Evolutionary conservation across 2,888 invertebrate species (phyloP).

Genomic region (Stramonita haemastoma): DNA sequence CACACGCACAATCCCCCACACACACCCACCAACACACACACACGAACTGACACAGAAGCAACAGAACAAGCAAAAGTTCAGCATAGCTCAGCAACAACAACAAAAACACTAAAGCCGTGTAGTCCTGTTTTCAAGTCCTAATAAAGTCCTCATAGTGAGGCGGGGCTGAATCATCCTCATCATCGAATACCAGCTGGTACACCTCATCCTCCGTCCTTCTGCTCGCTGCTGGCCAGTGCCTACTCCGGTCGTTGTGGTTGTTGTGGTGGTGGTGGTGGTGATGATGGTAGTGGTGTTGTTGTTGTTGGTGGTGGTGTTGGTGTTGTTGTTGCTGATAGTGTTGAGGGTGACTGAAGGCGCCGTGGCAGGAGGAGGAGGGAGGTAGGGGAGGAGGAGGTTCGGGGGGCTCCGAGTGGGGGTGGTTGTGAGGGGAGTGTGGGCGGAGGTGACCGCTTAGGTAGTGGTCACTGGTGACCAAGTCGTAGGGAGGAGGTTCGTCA

Average conservation of each 20-base stretch:
- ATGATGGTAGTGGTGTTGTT: background rate
- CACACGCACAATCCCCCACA: background rate
- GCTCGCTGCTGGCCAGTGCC: background rate
- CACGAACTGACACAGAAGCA: background rate
- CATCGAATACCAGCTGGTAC: conserved; percentile 32
- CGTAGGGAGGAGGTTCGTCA: conserved; percentile 60
- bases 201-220: conserved; percentile 30
- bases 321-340: background rate
- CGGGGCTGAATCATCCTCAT: conserved; percentile 46
- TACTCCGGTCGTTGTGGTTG: background rate
- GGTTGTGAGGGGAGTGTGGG: background rate
- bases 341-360: background rate
- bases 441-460: conserved; percentile 42
- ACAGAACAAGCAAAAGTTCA: background rate
- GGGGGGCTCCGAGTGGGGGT: background rate
- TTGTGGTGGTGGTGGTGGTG: background rate
- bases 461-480: conserved; percentile 53
- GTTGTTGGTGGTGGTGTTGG: background rate
- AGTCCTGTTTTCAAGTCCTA: conserved; percentile 41
- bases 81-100: background rate
- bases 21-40: background rate
- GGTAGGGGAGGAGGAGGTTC: background rate
- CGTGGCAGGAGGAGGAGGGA: background rate
- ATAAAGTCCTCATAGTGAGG: conserved; percentile 49
- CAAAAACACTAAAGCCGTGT: conserved; percentile 39